phyloP scores from a whole-genome alignment of 2,888 invertebrate genomes.

The Agrochola lychnidis region DNA sequence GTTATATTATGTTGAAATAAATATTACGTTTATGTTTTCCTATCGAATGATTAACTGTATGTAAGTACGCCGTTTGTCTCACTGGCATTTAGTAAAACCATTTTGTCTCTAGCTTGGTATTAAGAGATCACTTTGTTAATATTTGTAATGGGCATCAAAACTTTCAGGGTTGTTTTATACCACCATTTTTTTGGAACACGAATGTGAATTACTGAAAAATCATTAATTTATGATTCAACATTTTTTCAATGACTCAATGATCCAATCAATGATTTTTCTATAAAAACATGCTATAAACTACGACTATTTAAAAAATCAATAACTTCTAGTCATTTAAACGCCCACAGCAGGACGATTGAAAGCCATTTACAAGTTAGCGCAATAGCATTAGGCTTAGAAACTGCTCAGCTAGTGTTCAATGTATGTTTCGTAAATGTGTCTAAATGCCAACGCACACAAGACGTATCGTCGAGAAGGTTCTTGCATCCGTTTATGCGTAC shows the following conservation, averaged over 20 bases:
- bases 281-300: background rate
- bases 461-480: conserved; percentile 70
- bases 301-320: background rate
- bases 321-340: background rate
- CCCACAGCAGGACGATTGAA: conserved; percentile 11
- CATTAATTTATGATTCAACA: background rate
- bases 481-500: conserved; percentile 62
- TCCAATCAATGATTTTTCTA: background rate
- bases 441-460: conserved; percentile 83
- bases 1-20: background rate
- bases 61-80: background rate
- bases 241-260: background rate
- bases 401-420: conserved; percentile 73
- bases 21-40: background rate
- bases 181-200: background rate
- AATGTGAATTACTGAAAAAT: background rate
- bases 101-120: background rate
- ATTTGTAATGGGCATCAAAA: background rate
- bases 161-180: background rate
- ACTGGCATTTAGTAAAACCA: background rate
- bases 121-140: background rate
- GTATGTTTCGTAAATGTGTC: conserved; percentile 81
- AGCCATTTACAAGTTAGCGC: conserved; percentile 65
- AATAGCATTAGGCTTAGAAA: conserved; percentile 73
- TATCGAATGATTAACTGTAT: background rate